These are phyloP conservation scores for Tubiluchus corallicola DNA, from an alignment of 2,888 invertebrate genomes.

Conservation along the genomic window DNA sequence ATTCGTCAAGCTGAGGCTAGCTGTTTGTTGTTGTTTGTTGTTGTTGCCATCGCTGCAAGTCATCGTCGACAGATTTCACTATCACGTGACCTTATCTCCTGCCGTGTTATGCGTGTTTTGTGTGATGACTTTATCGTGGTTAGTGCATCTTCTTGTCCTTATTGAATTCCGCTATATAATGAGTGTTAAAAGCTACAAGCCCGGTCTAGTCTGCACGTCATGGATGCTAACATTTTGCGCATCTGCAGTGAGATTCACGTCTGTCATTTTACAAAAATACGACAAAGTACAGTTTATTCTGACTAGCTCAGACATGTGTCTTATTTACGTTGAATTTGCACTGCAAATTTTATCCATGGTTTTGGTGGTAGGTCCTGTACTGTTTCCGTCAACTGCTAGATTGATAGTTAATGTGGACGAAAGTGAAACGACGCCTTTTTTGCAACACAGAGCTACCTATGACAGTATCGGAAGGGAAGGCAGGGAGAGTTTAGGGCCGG, in stretches of 20 bases:
- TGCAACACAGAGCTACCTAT: neutral
- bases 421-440: constrained; percentile 35
- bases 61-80: no score
- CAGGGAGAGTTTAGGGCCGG: constrained; percentile 53
- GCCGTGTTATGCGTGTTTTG: no score
- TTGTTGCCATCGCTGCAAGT: no score
- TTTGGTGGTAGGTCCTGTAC: constrained; percentile 43
- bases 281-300: constrained; percentile 3
- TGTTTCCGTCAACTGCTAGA: constrained; percentile 39
- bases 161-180: constrained; percentile 39
- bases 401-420: constrained; percentile 42
- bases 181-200: constrained; percentile 48
- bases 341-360: constrained; percentile 14
- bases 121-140: constrained; percentile 60
- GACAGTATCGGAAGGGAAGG: constrained; percentile 30
- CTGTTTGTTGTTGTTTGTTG: no score
- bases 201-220: constrained; percentile 43
- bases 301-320: no score
- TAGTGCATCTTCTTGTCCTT: constrained; percentile 55
- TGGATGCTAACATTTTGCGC: constrained; percentile 49
- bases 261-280: constrained; percentile 36
- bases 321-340: constrained; percentile 13
- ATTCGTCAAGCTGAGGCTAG: constrained; percentile 43
- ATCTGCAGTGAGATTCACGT: constrained; percentile 46
- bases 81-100: no score